Conservation (phyloP, 1,140 invertebrate species). For the Drosophila ercepeae region DNA sequence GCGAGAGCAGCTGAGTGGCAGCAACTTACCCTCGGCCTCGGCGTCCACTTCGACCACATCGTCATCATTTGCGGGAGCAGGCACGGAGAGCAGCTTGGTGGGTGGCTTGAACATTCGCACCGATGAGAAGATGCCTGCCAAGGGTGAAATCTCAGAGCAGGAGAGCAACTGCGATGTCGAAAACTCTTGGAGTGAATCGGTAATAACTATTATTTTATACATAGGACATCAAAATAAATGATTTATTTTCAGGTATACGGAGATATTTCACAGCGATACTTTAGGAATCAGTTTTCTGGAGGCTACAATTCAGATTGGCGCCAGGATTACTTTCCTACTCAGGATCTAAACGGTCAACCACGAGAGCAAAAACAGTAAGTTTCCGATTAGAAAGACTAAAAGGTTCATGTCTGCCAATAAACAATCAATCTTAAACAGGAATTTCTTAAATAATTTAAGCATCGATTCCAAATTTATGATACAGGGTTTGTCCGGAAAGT, state of each 20-base stretch:
- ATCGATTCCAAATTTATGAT: no score
- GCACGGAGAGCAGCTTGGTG: conserved; percentile 74
- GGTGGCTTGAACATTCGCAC: conserved; percentile 89
- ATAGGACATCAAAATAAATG: not conserved
- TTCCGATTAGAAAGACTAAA: no score
- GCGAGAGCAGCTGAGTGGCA: conserved; percentile 70
- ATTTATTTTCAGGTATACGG: conserved; percentile 63
- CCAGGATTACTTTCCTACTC: conserved; percentile 69
- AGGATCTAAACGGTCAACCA: conserved; percentile 73
- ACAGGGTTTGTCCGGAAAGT: no score
- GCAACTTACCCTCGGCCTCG: conserved; percentile 62
- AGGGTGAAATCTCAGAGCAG: conserved; percentile 92
- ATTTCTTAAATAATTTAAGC: no score
- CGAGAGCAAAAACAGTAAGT: conserved; percentile 56
- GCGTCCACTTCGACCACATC: conserved; percentile 69
- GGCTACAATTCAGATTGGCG: conserved; percentile 76
- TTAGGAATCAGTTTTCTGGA: conserved; percentile 72
- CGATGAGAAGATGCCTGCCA: conserved; percentile 92
- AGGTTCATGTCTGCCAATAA: no score
- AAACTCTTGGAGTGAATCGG: conserved; percentile 87
- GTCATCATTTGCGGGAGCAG: conserved; percentile 70
- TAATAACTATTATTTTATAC: conserved; percentile 31
- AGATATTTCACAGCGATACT: conserved; percentile 76
- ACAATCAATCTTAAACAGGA: no score
- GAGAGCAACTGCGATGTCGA: conserved; percentile 91